phyloP scores from a whole-genome alignment of 2,888 invertebrate genomes.

The Dendrolimus pini region DNA sequence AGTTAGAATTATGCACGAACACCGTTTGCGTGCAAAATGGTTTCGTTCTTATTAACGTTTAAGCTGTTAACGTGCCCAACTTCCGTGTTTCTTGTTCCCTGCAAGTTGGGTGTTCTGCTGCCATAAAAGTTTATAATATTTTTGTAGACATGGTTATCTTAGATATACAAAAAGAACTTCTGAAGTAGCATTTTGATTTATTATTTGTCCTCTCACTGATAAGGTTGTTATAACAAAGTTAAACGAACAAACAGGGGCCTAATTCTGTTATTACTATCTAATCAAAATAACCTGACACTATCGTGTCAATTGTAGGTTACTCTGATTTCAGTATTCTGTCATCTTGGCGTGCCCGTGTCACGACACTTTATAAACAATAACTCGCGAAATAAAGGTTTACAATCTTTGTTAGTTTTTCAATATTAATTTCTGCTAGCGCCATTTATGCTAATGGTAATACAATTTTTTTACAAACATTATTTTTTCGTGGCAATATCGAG shows the following conservation, averaged over 20 bases:
- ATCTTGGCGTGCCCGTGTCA: no score
- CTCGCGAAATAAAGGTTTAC: no score
- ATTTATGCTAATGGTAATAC: no score
- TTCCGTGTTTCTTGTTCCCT: constrained; percentile 3
- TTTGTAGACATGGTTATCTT: constrained; percentile 48
- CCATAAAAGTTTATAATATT: constrained; percentile 43
- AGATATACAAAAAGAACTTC: constrained; percentile 45
- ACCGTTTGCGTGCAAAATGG: background rate
- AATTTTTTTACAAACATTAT: no score
- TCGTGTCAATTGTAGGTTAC: no score
- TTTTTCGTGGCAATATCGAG: no score
- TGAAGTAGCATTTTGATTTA: constrained; percentile 57
- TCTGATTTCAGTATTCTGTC: no score
- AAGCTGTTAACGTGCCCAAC: background rate
- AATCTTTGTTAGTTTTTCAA: no score
- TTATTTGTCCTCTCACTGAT: constrained; percentile 46
- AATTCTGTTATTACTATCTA: no score
- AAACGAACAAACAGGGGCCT: background rate
- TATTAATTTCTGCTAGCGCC: no score
- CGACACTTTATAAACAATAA: no score
- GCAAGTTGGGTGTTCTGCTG: constrained; percentile 38
- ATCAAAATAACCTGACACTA: no score
- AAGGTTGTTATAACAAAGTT: constrained; percentile 24
- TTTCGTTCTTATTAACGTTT: background rate
- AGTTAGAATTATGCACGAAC: background rate